Evolutionary conservation across 2,113 vertebrate genomes (phyloP), one percentile per base, ranked within the genome.

Genomic region (Noctilio leporinus): DNA sequence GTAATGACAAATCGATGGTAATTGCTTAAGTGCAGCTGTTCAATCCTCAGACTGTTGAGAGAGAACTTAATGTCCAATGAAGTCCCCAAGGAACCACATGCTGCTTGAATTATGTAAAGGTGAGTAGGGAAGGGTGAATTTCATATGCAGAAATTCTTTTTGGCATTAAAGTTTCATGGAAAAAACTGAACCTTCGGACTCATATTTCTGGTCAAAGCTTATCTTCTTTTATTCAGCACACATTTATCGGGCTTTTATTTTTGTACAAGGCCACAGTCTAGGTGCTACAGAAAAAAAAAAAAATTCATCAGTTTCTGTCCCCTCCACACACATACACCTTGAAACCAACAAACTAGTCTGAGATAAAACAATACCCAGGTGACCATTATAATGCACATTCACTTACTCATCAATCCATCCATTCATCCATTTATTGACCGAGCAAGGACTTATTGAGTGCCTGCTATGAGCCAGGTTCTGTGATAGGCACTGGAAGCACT

Each of bases 21-120:
- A 96, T 95, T 85, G 93, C 94, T 92, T 96, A 95, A 92, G 69
- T 96, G 92, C 69, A 94, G 64, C 96, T 95, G 83, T 96, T 96
- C 95, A 93, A 84, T 96, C 92, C 93, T 96, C 70, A 16, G 91
- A 88, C 94, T 96, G 72, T 95, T 96, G 91, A 95, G 89, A 94
- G 93, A 95, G 78, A 95, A 96, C 94, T 95, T 96, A 96, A 96
- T 96, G 96, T 96, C 93, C 96, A 96, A 92, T 75, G 94, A 96
- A 62, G 75, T 96, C 96, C 95, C 97, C n/a, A 62, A 94, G 96
- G 96, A 94, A 75, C 51, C 78, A 72, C 95, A 89, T 45, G 51
- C 96, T 78, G 89, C 83, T 94, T 96, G 94, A 97, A 93, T 96
- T 96, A 95, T 97, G 95, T 95, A 96, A 96, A 96, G 94, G 96